Evolutionary conservation across 2,797 vertebrate species (phyloP), one percentile per base, ranked within the genome.

Genomic region (Sebastolobus altivelis): DNA sequence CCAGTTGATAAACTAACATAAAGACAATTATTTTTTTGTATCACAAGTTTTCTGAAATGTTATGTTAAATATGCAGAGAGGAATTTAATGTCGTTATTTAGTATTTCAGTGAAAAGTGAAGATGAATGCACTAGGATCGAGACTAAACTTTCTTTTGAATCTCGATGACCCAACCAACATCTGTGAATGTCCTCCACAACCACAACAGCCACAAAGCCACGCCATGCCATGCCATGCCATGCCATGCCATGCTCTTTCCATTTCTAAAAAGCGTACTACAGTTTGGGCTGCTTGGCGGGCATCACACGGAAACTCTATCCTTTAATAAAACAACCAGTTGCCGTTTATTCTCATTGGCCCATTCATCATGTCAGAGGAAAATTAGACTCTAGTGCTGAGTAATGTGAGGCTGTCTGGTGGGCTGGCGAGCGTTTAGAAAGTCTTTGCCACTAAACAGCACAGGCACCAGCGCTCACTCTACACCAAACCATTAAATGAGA

Each of bases 281-380:
- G 11, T 61, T 70, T 20, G 18, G 25, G 18, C 12, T 81, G 3
- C 40, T 75, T 60, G 54, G 67, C 27, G 1, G 8, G 29, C 8
- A 27, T 60, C 43, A 49, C 58, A 75, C 71, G 80, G 87, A 90
- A 91, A 92, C 65, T 77, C 5, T 37, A 13, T 62, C 60, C 77
- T 56, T 61, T 65, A 87, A 38, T 79, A 63, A 71, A 85, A 77
- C 52, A 72, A 60, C 56, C 55, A 59, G 62, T 72, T 56, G 8
- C n/a, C 65, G 65, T 77, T 72, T 70, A 75, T 78, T 58, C 75
- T 73, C 33, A 60, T 71, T 29, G 55, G 49, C 25, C 62, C 76
- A 59, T 66, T 82, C 71, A 33, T 79, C 69, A 80, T 65, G 56
- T 74, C 27, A 38, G 18, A 55, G 90, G 72, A 87, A 90, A 90